Conservation (phyloP, 2,797 vertebrate genomes). For the Lagorchestes hirsutus region DNA sequence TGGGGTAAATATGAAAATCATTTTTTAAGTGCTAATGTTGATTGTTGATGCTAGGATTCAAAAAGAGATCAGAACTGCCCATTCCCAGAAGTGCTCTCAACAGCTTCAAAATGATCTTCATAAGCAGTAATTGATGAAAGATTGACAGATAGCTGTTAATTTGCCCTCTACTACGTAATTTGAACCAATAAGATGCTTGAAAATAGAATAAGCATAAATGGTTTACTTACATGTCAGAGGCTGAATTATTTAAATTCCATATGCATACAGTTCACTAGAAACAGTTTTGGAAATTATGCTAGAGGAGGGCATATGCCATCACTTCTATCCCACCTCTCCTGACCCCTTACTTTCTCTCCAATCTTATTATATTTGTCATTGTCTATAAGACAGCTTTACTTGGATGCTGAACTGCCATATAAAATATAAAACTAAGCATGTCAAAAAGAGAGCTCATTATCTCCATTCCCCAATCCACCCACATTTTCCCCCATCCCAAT, state of each 20-base stretch:
- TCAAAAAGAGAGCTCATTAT: neutral
- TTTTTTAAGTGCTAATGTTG: neutral
- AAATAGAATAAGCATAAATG: slow-evolving; percentile 53
- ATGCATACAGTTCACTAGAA: slow-evolving; percentile 56
- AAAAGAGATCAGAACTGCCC: slow-evolving; percentile 47
- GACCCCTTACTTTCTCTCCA: slow-evolving; percentile 22
- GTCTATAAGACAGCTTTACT: neutral
- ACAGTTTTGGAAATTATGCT: slow-evolving; percentile 48
- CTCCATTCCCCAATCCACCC: slow-evolving; percentile 31
- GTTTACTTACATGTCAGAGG: slow-evolving; percentile 37
- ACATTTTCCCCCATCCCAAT: slow-evolving; percentile 35
- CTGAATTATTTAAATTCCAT: slow-evolving; percentile 61
- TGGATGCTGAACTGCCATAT: slow-evolving; percentile 12
- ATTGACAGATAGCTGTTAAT: slow-evolving; percentile 63
- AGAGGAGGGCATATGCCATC: slow-evolving; percentile 51
- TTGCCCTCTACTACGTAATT: slow-evolving; percentile 59
- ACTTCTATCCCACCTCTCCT: neutral
- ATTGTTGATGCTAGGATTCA: slow-evolving; percentile 38
- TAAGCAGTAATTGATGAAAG: neutral
- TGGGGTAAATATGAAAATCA: slow-evolving; percentile 41
- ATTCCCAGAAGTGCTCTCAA: slow-evolving; percentile 46
- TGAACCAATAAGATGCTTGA: slow-evolving; percentile 63
- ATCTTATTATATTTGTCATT: slow-evolving; percentile 47
- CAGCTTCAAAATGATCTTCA: slow-evolving; percentile 60
- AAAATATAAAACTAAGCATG: slow-evolving; percentile 60